Evolutionary conservation across 2,888 invertebrate species (phyloP).

Genomic region (Odontothrips loti): DNA sequence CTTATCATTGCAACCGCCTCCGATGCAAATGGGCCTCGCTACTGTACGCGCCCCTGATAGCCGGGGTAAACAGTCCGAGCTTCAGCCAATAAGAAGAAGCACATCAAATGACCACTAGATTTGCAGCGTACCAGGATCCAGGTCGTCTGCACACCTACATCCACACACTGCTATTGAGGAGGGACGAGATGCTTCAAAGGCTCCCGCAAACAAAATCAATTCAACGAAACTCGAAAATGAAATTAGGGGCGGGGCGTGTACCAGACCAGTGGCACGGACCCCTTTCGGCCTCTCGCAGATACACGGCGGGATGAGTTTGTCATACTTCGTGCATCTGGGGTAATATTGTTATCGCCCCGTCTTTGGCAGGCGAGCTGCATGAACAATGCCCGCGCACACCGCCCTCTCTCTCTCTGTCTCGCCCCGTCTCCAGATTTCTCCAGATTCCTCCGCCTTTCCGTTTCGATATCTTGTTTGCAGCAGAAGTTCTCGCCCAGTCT

Average conservation of each 20-base stretch:
- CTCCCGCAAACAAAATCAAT: slow-evolving; percentile 14
- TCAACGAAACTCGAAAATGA: slow-evolving; percentile 5
- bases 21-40: no score
- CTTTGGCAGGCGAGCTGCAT: not conserved
- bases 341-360: not conserved
- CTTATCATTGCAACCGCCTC: no score
- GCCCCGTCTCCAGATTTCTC: no score
- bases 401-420: not conserved
- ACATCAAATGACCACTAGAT: no score
- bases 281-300: not conserved
- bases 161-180: no score
- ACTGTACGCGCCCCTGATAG: no score
- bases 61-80: no score
- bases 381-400: not conserved
- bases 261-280: not conserved
- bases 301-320: not conserved
- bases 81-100: no score
- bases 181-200: not conserved
- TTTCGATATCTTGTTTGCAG: not conserved
- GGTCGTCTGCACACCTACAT: no score
- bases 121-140: no score
- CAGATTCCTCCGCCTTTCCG: no score
- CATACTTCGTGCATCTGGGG: not conserved
- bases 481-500: no score
- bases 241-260: not conserved